A percentile compares a stretch with the other conserved stretches of the same genome.
Evolutionary conservation across 2,797 vertebrate species (phyloP).

Genomic region (Girardinus metallicus): DNA sequence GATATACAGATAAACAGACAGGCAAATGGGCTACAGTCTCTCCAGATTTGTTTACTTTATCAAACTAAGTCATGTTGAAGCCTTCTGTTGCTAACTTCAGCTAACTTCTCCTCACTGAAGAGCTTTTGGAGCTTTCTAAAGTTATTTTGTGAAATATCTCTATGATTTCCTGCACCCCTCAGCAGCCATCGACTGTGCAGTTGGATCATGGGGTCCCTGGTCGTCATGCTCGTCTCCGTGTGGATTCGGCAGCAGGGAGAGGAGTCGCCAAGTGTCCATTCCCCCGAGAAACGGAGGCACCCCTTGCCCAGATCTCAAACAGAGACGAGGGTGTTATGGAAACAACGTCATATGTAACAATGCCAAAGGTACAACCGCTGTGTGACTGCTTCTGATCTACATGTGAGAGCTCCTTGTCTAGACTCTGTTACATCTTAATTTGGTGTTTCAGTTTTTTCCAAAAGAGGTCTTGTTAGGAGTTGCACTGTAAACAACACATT

Average conservation of each 20-base stretch:
- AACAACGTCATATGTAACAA: constrained; percentile 78
- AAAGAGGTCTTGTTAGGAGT: constrained; percentile 13
- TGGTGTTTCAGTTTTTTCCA: constrained; percentile 25
- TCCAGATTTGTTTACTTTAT: too few relatives aligned
- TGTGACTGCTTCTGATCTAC: background rate
- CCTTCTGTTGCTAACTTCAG: too few relatives aligned
- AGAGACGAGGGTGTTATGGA: constrained; percentile 87
- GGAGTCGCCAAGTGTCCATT: constrained; percentile 84
- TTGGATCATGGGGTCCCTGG: constrained; percentile 87
- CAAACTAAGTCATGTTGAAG: too few relatives aligned
- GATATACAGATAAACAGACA: too few relatives aligned
- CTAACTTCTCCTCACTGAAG: too few relatives aligned
- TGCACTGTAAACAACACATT: constrained; percentile 15
- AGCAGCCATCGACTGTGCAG: constrained; percentile 86
- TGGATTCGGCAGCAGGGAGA: constrained; percentile 84
- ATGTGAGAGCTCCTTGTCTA: background rate
- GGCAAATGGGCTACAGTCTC: too few relatives aligned
- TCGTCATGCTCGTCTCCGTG: constrained; percentile 85
- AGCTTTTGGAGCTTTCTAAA: too few relatives aligned
- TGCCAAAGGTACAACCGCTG: constrained; percentile 79
- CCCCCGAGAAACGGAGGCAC: constrained; percentile 86
- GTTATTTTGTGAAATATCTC: constrained; percentile 10
- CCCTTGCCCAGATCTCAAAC: constrained; percentile 88
- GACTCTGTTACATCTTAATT: constrained; percentile 27
- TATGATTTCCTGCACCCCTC: constrained; percentile 50